These are phyloP conservation scores for Stichopus horrens DNA, from an alignment of 53 echinoderm and acorn worm genomes.

Conservation along the genomic window DNA sequence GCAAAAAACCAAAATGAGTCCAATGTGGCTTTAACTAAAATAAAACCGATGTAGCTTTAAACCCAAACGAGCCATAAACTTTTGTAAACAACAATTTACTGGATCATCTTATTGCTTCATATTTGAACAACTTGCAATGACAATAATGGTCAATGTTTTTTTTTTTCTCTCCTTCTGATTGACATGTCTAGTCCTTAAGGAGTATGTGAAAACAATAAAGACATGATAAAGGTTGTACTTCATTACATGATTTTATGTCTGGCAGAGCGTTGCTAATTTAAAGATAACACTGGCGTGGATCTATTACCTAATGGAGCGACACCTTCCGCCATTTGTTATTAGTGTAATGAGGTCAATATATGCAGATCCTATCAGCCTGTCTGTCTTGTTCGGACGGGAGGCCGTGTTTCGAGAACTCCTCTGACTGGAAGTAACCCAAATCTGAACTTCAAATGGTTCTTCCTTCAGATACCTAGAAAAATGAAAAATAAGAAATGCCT, in stretches of 20 bases:
- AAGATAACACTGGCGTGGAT: not conserved
- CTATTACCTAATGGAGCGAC: slow-evolving; percentile 8
- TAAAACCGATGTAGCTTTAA: too few relatives aligned
- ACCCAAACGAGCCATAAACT: too few relatives aligned
- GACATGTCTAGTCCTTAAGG: too few relatives aligned
- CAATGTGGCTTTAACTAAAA: too few relatives aligned
- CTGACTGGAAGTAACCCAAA: slow-evolving; percentile 77
- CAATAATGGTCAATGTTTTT: too few relatives aligned
- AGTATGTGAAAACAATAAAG: too few relatives aligned
- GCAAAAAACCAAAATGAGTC: too few relatives aligned
- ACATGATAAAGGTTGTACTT: not conserved
- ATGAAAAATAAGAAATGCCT: not conserved
- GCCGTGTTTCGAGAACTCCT: slow-evolving; percentile 41
- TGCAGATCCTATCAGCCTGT: slow-evolving; percentile 92
- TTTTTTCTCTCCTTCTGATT: too few relatives aligned
- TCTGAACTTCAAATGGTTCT: slow-evolving; percentile 82
- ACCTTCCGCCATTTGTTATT: slow-evolving; percentile 18
- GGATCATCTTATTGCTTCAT: too few relatives aligned
- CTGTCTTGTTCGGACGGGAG: slow-evolving; percentile 70
- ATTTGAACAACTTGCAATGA: too few relatives aligned
- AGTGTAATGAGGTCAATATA: slow-evolving; percentile 85
- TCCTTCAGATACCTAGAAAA: slow-evolving; percentile 85
- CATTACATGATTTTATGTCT: not conserved
- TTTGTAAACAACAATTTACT: too few relatives aligned
- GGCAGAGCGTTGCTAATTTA: not conserved